Conservation (phyloP, 2,797 vertebrate genomes). For the Diglossa cyanea region DNA sequence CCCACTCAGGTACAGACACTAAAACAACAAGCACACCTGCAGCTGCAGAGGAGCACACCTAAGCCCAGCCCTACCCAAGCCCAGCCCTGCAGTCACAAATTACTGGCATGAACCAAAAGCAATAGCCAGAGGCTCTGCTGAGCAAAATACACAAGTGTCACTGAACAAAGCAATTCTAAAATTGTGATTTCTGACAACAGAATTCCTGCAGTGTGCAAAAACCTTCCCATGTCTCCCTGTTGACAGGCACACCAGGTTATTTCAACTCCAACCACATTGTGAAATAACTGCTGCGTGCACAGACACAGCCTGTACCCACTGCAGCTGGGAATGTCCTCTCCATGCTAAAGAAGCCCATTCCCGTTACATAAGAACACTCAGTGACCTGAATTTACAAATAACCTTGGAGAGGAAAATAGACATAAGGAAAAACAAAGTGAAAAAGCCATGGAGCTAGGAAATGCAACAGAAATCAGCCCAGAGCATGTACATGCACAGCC, state of each 20-base stretch:
- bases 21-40: neutral
- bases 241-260: neutral
- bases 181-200: neutral
- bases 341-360: neutral
- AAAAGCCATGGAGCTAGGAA: neutral
- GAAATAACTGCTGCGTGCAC: neutral
- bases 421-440: neutral
- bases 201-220: neutral
- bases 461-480: neutral
- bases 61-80: neutral
- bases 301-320: neutral
- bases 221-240: neutral
- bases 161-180: neutral
- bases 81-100: neutral
- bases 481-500: neutral
- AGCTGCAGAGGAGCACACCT: neutral
- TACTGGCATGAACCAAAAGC: neutral
- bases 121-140: neutral
- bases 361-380: neutral
- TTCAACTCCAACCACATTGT: neutral
- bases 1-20: neutral
- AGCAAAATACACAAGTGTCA: neutral
- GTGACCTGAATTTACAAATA: constrained; percentile 25
- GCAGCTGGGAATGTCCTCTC: neutral
- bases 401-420: neutral